Base-by-base conservation (phyloP, 2,888 invertebrate species). In the Parasteatoda lunata region DNA sequence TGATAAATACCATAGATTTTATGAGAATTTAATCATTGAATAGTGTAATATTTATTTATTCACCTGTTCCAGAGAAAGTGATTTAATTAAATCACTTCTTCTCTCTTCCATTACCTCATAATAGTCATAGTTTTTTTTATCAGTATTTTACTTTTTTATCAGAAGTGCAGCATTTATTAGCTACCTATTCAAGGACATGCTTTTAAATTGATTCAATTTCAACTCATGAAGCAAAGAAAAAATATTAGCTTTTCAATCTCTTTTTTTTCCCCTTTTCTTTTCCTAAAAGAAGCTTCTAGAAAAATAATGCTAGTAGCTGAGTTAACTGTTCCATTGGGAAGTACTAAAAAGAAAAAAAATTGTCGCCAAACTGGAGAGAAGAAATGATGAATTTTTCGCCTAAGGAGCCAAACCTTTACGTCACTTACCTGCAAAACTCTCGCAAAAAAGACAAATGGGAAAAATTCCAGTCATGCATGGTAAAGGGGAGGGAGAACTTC, bases 331-430 rank as follows among this genome's bases (percentile, higher is more conserved):
- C 54, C 15, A 45, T 45, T 48, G 11, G 54, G 45, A 68, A 69
- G 68, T 45, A 30, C 45, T 48, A 66, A 54, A 51, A 59, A 45
- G 59, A 73, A 13, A 48, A n/a, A 76, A 52, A 68, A 77, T 66
- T 52, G 52, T 15, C 8, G 9, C 66, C 66, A 49, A 59, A n/a
- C 11, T 70, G 52, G 69, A 48, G 69, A 77, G 51, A 64, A 54
- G 77, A 77, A 59, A 77, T 52, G 77, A 77, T 77, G 77, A 77
- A 77, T 77, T 77, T 76, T 69, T n/a, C 52, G 75, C 75, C 47
- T 45, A 49, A 68, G 51, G 77, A 52, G n/a, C 59, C 59, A 69
- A 30, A 45, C 73, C 30, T 65, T 13, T 68, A 15, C 65, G n/a
- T 65, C 65, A 66, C 59, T 59, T 76, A 68, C 77, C 77, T 77